A percentile compares a stretch with the other conserved stretches of the same genome.
Conservation (phyloP, 2,113 vertebrate species). For the Odocoileus hemionus region DNA sequence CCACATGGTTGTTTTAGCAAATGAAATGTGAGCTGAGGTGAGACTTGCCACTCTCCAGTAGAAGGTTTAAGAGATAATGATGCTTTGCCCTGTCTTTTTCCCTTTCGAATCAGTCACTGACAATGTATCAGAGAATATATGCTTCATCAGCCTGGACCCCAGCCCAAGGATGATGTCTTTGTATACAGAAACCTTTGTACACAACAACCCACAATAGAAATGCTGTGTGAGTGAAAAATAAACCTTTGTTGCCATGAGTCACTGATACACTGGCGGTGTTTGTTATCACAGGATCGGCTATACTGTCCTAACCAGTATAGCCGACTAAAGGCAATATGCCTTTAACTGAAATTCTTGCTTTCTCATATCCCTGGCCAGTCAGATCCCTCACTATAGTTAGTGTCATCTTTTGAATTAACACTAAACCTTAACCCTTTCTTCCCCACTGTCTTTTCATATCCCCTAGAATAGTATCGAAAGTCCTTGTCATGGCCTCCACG, state of each 20-base stretch:
- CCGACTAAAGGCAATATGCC: not conserved
- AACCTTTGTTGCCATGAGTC: not conserved
- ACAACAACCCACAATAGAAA: not conserved
- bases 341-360: not conserved
- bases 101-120: not conserved
- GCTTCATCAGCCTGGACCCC: not conserved
- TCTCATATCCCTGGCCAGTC: not conserved
- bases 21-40: not conserved
- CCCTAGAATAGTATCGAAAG: not conserved
- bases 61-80: not conserved
- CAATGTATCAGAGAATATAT: not conserved
- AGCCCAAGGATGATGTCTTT: not conserved
- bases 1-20: not conserved
- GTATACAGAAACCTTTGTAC: not conserved
- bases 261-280: not conserved
- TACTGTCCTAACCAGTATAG: not conserved
- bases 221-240: not conserved
- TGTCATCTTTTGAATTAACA: not conserved
- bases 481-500: not conserved
- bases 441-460: not conserved
- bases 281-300: not conserved
- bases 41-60: not conserved
- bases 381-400: no score
- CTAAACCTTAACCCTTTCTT: not conserved
- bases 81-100: not conserved